These are phyloP conservation scores for Callinectes sapidus DNA, from an alignment of 2,888 invertebrate species.

Conservation along the genomic window DNA sequence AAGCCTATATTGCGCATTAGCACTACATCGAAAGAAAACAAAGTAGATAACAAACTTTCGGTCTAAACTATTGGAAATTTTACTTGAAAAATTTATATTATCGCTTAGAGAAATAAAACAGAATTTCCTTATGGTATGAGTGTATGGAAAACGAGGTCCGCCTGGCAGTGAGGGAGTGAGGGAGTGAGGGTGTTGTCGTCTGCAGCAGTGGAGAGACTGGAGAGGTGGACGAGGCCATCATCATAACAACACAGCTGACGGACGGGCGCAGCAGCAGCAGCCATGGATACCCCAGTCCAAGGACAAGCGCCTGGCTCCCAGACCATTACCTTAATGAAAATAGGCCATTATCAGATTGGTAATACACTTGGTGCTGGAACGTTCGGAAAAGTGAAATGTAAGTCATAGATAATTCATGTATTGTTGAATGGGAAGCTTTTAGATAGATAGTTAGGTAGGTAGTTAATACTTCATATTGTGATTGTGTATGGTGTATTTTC, in stretches of 20 bases:
- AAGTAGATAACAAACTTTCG: too few relatives aligned
- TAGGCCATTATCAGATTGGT: constrained; percentile 97
- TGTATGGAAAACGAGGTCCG: too few relatives aligned
- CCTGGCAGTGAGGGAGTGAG: too few relatives aligned
- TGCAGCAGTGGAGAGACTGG: neutral
- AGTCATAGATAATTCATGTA: constrained; percentile 74
- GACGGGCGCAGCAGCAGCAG: neutral
- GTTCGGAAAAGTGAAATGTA: constrained; percentile 98
- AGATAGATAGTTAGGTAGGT: neutral
- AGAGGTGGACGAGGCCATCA: neutral
- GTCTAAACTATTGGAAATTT: too few relatives aligned
- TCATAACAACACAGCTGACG: constrained; percentile 39
- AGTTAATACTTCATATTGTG: neutral
- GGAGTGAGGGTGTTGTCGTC: neutral
- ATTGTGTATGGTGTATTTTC: neutral
- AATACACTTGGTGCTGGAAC: constrained; percentile 97
- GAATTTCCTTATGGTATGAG: too few relatives aligned
- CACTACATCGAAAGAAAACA: too few relatives aligned
- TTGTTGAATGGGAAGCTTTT: neutral
- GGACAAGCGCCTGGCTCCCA: constrained; percentile 71
- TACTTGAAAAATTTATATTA: too few relatives aligned
- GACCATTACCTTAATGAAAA: constrained; percentile 84
- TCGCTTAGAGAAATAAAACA: too few relatives aligned
- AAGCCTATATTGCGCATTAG: too few relatives aligned
- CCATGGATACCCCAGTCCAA: constrained; percentile 51